Evolutionary conservation across 2,888 invertebrate species (phyloP).

Genomic region (Eilema griseolum): DNA sequence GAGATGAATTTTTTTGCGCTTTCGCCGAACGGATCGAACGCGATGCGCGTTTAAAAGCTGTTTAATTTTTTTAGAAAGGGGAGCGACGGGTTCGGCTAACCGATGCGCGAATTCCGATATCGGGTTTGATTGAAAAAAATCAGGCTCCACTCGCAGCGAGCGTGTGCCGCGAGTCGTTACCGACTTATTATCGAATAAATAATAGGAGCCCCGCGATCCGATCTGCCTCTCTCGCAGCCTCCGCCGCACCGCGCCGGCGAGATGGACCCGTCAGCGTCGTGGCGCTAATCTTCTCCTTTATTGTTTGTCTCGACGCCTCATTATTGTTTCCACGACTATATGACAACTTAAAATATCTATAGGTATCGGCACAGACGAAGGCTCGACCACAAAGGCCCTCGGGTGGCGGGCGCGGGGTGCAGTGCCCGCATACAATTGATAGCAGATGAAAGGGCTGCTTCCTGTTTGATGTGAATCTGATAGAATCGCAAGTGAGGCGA

Average conservation of each 20-base stretch:
- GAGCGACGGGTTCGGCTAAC: conserved; percentile 78
- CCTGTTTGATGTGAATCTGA: conserved; percentile 50
- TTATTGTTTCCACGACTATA: conserved; percentile 26
- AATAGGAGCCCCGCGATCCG: conserved; percentile 25
- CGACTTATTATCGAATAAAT: conserved; percentile 47
- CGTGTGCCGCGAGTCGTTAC: conserved; percentile 58
- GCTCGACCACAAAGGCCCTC: conserved; percentile 20
- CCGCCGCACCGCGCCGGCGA: conserved; percentile 17
- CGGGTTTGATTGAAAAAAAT: conserved; percentile 74
- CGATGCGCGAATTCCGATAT: conserved; percentile 85
- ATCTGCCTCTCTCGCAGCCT: conserved; percentile 24
- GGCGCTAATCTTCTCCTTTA: conserved; percentile 32
- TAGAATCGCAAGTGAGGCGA: conserved; percentile 37
- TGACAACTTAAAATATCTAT: conserved; percentile 14
- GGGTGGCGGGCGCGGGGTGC: not conserved
- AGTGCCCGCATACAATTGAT: conserved; percentile 23
- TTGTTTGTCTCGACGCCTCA: conserved; percentile 29
- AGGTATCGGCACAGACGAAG: conserved; percentile 10
- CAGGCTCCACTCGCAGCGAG: conserved; percentile 45
- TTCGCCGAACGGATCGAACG: conserved; percentile 73
- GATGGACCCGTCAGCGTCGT: not conserved
- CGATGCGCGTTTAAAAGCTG: conserved; percentile 85
- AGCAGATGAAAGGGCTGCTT: conserved; percentile 49
- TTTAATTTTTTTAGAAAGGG: conserved; percentile 84
- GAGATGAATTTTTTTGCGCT: conserved; percentile 80